A percentile compares a stretch with the other conserved stretches of the same genome.
Conservation (phyloP, 2,113 vertebrate genomes). For the Gymnobelideus leadbeateri region DNA sequence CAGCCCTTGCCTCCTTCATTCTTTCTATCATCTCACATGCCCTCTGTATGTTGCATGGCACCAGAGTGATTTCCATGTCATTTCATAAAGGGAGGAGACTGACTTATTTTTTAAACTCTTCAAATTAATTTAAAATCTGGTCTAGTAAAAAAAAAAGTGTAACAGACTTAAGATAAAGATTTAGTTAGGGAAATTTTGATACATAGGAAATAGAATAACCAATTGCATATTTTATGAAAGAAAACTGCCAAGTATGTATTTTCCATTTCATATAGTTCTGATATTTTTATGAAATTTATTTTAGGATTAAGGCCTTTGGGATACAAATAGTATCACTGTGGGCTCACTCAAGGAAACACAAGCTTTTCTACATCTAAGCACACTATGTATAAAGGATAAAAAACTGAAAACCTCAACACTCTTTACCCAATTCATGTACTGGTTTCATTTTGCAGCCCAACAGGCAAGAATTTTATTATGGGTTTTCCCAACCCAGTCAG, state of each 20-base stretch:
- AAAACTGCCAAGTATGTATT: slow-evolving; percentile 17
- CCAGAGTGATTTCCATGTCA: slow-evolving; percentile 64
- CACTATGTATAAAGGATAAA: neutral
- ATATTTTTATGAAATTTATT: slow-evolving; percentile 19
- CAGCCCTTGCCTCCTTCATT: slow-evolving; percentile 53
- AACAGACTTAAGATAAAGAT: slow-evolving; percentile 30
- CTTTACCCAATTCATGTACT: slow-evolving; percentile 44
- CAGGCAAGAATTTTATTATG: slow-evolving; percentile 65
- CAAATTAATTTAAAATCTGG: slow-evolving; percentile 12
- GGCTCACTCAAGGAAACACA: neutral
- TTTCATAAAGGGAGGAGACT: slow-evolving; percentile 62
- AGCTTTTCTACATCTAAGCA: slow-evolving; percentile 42
- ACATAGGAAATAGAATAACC: slow-evolving; percentile 48
- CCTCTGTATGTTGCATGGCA: slow-evolving; percentile 68
- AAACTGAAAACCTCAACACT: slow-evolving; percentile 32
- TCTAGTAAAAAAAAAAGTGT: neutral
- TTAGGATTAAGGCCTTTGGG: neutral
- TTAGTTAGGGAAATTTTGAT: slow-evolving; percentile 53
- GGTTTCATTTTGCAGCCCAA: slow-evolving; percentile 44
- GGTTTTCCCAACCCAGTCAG: slow-evolving; percentile 62
- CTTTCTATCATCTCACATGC: slow-evolving; percentile 66
- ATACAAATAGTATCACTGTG: neutral
- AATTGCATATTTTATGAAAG: slow-evolving; percentile 39
- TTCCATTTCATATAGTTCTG: slow-evolving; percentile 33
- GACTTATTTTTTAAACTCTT: slow-evolving; percentile 48